These are phyloP conservation scores for Lamellibrachia satsuma DNA, from an alignment of 2,888 invertebrate genomes.

Conservation along the genomic window DNA sequence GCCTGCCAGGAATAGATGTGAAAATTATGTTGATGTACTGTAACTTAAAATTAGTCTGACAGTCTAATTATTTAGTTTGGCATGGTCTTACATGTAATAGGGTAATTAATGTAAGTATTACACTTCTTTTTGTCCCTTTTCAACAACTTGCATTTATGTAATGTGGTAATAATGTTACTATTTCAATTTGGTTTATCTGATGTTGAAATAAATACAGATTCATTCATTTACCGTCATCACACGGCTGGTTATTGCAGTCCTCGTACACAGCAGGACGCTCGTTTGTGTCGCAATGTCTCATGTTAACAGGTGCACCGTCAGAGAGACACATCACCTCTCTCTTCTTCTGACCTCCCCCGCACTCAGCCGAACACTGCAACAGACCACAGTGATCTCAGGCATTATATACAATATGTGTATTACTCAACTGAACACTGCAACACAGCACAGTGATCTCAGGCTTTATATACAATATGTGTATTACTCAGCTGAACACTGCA, in stretches of 20 bases:
- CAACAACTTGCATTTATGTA: too few species aligned
- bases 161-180: not conserved
- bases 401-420: not conserved
- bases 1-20: too few species aligned
- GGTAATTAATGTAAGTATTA: not conserved
- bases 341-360: conserved; percentile 72
- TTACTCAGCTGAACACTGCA: too few species aligned
- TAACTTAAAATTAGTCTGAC: too few species aligned
- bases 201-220: too few species aligned
- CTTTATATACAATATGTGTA: too few species aligned
- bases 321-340: conserved; percentile 77
- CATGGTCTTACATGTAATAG: too few species aligned
- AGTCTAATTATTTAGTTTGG: too few species aligned
- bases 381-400: conserved; percentile 27
- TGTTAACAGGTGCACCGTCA: conserved; percentile 46
- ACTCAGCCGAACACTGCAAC: conserved; percentile 69
- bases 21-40: too few species aligned
- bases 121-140: too few species aligned
- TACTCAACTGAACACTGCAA: too few species aligned
- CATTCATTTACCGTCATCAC: conserved; percentile 39
- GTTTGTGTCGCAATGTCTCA: conserved; percentile 70
- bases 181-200: not conserved
- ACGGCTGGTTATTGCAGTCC: conserved; percentile 41
- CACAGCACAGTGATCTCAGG: too few species aligned
- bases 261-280: conserved; percentile 72